phyloP scores from a whole-genome alignment of 2,797 vertebrate species.

The Clarias platycephalus region DNA sequence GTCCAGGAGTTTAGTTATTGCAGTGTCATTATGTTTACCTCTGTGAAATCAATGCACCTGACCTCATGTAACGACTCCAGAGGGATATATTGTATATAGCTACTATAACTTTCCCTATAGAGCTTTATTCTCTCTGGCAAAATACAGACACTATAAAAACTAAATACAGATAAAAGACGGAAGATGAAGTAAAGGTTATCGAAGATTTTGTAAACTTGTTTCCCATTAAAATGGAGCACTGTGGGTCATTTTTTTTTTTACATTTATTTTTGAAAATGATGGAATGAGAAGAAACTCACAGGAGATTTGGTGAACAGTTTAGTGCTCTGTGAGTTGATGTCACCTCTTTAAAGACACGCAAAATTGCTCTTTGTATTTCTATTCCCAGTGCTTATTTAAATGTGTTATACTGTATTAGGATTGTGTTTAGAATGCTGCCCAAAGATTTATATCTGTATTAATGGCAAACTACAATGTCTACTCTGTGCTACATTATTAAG shows the following conservation, averaged over 20 bases:
- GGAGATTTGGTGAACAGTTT: slow-evolving; percentile 2
- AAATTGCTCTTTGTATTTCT: slow-evolving; percentile 24
- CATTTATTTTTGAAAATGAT: not conserved
- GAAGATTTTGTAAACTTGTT: not conserved
- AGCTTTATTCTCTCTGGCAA: slow-evolving; percentile 11
- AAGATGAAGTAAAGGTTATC: slow-evolving; percentile 6
- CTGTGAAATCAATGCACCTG: slow-evolving; percentile 27
- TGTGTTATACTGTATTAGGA: not conserved
- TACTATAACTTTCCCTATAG: slow-evolving; percentile 18
- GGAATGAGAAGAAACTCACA: not conserved
- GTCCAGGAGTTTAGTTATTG: slow-evolving; percentile 35
- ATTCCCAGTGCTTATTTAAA: slow-evolving; percentile 19
- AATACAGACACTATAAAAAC: slow-evolving; percentile 3
- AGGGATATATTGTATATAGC: slow-evolving; percentile 15
- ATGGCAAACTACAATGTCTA: not conserved
- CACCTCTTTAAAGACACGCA: not conserved
- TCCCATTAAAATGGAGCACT: not conserved
- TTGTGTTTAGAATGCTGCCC: not conserved
- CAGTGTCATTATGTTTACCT: slow-evolving; percentile 13
- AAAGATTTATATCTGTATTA: not conserved
- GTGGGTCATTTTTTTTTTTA: not conserved
- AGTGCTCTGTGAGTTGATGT: not conserved
- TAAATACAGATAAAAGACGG: slow-evolving; percentile 11
- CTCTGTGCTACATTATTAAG: not conserved
- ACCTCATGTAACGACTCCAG: slow-evolving; percentile 24